Conservation (phyloP, 1,140 invertebrate species). For the Drosophila melanica region DNA sequence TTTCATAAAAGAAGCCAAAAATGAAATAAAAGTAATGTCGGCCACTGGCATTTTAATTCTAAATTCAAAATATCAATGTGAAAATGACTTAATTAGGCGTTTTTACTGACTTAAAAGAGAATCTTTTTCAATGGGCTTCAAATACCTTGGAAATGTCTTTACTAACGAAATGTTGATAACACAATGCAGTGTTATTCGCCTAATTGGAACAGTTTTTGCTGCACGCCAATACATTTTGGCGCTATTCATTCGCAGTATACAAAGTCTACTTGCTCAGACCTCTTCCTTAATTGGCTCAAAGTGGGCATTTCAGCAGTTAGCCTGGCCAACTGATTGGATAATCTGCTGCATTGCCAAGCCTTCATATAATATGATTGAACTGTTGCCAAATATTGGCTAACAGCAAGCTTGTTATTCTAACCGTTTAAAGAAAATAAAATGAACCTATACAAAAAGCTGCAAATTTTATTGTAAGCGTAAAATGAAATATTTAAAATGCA, state of each 20-base stretch:
- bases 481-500: too few species aligned
- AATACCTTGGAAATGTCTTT: slow-evolving; percentile 15
- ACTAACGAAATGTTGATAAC: background rate
- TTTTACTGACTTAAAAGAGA: slow-evolving; percentile 31
- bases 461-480: too few species aligned
- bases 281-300: background rate
- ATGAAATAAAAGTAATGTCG: slow-evolving; percentile 12
- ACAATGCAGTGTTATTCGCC: slow-evolving; percentile 16
- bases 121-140: slow-evolving; percentile 15
- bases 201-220: slow-evolving; percentile 54
- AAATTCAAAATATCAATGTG: slow-evolving; percentile 30
- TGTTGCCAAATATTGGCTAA: too few species aligned
- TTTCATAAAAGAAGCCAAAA: background rate
- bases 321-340: slow-evolving; percentile 37
- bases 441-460: too few species aligned
- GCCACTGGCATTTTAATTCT: slow-evolving; percentile 7
- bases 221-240: slow-evolving; percentile 58
- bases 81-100: slow-evolving; percentile 6
- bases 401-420: too few species aligned
- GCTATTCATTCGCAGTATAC: slow-evolving; percentile 45
- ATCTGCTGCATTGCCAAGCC: slow-evolving; percentile 16
- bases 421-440: too few species aligned
- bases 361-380: background rate
- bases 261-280: background rate
- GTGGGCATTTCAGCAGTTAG: slow-evolving; percentile 59